Conservation (phyloP, 2,113 vertebrate genomes). For the Mustelus asterias region DNA sequence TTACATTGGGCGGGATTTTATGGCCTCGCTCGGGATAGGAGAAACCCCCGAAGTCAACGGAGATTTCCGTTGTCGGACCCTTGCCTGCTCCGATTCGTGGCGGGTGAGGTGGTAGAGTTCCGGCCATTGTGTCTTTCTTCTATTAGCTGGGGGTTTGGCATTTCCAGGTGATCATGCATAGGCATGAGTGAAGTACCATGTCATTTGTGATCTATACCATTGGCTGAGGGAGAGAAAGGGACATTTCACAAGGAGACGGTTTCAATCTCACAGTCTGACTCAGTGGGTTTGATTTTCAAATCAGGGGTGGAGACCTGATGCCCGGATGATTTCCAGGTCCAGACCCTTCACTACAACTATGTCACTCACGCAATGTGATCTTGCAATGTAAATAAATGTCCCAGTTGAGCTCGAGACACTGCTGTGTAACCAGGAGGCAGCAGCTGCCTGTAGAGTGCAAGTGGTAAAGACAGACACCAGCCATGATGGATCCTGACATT, state of each 20-base stretch:
- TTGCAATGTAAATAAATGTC: too few relatives aligned
- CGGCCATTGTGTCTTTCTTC: not conserved
- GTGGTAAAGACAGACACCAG: not conserved
- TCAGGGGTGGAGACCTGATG: too few relatives aligned
- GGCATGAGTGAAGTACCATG: not conserved
- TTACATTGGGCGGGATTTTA: too few relatives aligned
- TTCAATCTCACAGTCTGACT: not conserved
- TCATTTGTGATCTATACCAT: not conserved
- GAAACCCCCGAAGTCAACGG: too few relatives aligned
- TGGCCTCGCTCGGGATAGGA: too few relatives aligned
- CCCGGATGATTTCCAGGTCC: not conserved
- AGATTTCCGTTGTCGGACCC: too few relatives aligned
- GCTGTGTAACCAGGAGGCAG: not conserved
- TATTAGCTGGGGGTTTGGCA: not conserved
- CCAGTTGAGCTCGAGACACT: too few relatives aligned
- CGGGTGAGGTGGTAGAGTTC: too few relatives aligned
- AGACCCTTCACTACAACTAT: not conserved
- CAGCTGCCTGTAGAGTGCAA: not conserved
- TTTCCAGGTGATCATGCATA: not conserved
- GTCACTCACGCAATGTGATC: not conserved
- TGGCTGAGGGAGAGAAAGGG: not conserved
- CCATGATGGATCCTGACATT: not conserved
- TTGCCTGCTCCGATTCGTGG: too few relatives aligned
- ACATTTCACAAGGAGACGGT: not conserved
- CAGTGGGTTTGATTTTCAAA: not conserved